Conservation (phyloP, 2,888 invertebrate species). For the Acrobeloides nanus region DNA sequence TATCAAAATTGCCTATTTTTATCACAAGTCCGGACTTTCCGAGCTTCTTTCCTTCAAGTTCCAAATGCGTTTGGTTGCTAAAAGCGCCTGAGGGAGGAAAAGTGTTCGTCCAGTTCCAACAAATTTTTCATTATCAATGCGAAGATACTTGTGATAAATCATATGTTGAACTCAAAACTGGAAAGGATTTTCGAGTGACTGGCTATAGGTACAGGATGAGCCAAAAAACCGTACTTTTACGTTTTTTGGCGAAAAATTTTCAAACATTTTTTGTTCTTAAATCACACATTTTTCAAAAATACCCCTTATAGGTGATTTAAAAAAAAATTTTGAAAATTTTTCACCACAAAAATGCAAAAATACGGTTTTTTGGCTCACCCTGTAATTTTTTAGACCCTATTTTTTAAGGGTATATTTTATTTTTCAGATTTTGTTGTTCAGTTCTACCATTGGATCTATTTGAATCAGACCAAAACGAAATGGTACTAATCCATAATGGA, state of each 20-base stretch:
- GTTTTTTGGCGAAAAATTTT: no score
- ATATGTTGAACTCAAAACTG: constrained; percentile 49
- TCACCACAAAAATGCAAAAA: no score
- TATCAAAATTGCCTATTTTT: constrained; percentile 11
- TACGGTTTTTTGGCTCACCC: no score
- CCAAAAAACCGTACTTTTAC: no score
- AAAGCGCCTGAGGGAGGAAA: constrained; percentile 25
- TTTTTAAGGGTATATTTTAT: no score
- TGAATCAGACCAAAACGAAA: constrained; percentile 37
- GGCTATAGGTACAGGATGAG: constrained; percentile 45
- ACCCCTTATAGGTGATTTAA: no score
- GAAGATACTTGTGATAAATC: constrained; percentile 51
- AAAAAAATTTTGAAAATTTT: no score
- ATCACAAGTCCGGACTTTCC: constrained; percentile 39
- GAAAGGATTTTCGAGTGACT: constrained; percentile 42
- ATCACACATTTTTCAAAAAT: no score
- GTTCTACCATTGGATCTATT: constrained; percentile 31
- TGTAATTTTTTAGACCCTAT: neutral
- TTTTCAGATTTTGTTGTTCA: constrained; percentile 45
- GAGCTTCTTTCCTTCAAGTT: constrained; percentile 27
- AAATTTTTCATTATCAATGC: constrained; percentile 43
- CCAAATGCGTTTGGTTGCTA: constrained; percentile 48
- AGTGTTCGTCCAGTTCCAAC: constrained; percentile 39
- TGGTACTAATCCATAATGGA: constrained; percentile 44
- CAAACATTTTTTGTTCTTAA: no score